Evolutionary conservation across 2,113 vertebrate species (phyloP).

Genomic region (Odocoileus virginianus): DNA sequence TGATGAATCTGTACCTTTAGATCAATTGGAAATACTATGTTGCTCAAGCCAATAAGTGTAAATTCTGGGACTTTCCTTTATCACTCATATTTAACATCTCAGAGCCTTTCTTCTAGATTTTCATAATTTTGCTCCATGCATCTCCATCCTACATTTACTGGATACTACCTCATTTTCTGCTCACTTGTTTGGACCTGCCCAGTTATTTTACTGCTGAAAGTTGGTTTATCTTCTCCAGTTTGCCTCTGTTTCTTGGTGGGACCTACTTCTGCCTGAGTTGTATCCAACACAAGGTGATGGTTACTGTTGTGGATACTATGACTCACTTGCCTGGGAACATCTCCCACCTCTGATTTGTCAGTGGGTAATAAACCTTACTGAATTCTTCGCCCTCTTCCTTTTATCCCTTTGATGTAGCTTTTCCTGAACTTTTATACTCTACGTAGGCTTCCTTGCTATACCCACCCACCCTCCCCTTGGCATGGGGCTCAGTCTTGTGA

Average conservation of each 20-base stretch:
- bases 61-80: background rate
- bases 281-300: background rate
- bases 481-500: background rate
- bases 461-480: background rate
- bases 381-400: background rate
- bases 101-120: background rate
- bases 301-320: background rate
- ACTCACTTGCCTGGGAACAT: background rate
- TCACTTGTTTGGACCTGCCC: background rate
- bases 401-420: background rate
- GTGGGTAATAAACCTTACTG: background rate
- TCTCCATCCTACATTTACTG: background rate
- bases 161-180: background rate
- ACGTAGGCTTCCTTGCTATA: background rate
- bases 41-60: background rate
- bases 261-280: background rate
- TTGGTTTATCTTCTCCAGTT: background rate
- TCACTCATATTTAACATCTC: background rate
- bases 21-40: background rate
- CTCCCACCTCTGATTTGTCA: background rate
- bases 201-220: background rate
- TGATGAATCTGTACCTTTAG: background rate
- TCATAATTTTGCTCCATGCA: background rate
- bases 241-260: background rate
- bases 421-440: background rate